Conservation (phyloP, 2,888 invertebrate genomes). For the Digitonthophagus gazella region DNA sequence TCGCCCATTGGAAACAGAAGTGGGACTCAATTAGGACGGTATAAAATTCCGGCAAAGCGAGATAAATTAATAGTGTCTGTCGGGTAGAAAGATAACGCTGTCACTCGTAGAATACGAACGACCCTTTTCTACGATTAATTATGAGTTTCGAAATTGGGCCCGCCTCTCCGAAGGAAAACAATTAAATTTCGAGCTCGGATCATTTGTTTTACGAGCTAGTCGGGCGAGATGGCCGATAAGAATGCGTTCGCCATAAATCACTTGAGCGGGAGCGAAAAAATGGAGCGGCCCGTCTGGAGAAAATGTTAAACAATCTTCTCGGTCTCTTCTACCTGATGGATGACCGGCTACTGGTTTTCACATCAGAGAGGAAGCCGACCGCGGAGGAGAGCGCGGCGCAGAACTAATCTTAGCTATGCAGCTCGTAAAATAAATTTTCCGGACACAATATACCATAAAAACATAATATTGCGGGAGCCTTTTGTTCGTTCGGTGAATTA, state of each 20-base stretch:
- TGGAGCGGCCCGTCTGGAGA: conserved; percentile 18
- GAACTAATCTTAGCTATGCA: conserved; percentile 34
- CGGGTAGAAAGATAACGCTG: background rate
- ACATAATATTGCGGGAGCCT: conserved; percentile 27
- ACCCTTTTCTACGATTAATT: conserved; percentile 20
- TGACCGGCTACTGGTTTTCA: conserved; percentile 45
- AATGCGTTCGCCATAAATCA: conserved; percentile 31
- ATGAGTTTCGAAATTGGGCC: conserved; percentile 16
- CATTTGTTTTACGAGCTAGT: conserved; percentile 26
- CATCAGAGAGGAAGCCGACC: conserved; percentile 31
- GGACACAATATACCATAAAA: conserved; percentile 32
- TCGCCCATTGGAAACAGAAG: background rate
- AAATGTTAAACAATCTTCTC: conserved; percentile 29
- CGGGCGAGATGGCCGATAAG: conserved; percentile 28
- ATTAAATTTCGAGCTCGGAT: conserved; percentile 28
- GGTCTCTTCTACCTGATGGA: conserved; percentile 38
- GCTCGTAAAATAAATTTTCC: conserved; percentile 34
- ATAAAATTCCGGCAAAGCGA: background rate
- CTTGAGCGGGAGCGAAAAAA: conserved; percentile 24
- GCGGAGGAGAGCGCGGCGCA: conserved; percentile 31
- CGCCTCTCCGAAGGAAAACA: conserved; percentile 20
- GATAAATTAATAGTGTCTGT: background rate
- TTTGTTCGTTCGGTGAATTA: conserved; percentile 24
- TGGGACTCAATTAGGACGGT: background rate
- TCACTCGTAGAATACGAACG: conserved; percentile 15